Conservation (phyloP, 2,113 vertebrate genomes). For the Trogon melanurus region DNA sequence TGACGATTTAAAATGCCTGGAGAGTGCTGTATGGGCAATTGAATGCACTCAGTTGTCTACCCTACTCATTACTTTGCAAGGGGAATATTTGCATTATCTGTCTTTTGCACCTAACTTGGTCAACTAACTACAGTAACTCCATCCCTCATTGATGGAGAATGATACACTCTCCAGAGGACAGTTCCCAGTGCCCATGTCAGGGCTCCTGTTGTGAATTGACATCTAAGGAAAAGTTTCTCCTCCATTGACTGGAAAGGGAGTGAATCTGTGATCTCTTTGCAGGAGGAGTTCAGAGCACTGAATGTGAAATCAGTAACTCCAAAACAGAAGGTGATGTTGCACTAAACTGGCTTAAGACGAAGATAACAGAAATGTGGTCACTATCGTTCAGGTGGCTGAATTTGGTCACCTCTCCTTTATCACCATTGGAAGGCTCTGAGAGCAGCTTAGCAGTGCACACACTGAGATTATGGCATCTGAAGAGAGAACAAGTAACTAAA, state of each 20-base stretch:
- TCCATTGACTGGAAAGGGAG: background rate
- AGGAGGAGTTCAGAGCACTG: background rate
- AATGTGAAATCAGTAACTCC: background rate
- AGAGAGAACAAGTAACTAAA: background rate
- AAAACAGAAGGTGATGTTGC: background rate
- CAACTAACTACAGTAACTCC: background rate
- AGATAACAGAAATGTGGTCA: background rate
- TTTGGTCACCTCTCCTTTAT: background rate
- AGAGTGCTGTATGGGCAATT: background rate
- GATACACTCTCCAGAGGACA: background rate
- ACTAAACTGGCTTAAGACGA: background rate
- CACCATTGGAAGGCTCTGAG: background rate
- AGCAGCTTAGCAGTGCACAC: background rate
- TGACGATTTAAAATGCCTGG: background rate
- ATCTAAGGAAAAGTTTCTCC: background rate
- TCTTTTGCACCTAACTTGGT: background rate
- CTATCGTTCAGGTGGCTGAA: background rate
- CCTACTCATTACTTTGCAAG: background rate
- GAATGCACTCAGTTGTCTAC: background rate
- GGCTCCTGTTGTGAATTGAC: background rate
- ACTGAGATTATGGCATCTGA: background rate
- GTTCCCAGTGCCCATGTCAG: background rate
- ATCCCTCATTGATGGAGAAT: rapidly evolving
- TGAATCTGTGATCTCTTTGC: background rate
- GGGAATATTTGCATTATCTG: background rate